A percentile compares a stretch with the other conserved stretches of the same genome.
These are phyloP conservation scores for Deroplatys truncata DNA, from an alignment of 2,888 invertebrate species.

Conservation along the genomic window DNA sequence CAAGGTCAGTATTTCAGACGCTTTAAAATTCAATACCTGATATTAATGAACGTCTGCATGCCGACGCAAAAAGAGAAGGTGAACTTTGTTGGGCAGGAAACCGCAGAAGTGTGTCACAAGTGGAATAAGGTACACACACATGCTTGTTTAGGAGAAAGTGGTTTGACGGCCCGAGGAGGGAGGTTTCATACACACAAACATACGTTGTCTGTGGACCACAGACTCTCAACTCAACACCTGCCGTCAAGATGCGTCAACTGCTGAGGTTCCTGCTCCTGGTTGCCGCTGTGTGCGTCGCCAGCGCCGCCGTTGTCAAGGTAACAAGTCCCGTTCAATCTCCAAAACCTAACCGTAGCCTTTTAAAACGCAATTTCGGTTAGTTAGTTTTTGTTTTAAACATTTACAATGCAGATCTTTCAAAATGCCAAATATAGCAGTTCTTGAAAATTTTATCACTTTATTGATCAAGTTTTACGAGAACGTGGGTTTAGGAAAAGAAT, in stretches of 20 bases:
- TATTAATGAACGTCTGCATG: no score
- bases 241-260: background rate
- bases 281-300: background rate
- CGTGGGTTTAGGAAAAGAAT: no score
- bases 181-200: background rate
- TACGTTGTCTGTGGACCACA: background rate
- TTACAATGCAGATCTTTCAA: no score
- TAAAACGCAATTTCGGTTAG: no score
- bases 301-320: background rate
- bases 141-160: background rate
- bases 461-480: no score
- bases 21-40: no score
- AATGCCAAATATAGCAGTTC: no score
- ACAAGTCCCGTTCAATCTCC: background rate
- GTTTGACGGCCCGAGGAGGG: background rate
- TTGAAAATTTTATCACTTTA: no score
- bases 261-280: background rate
- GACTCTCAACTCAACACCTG: background rate
- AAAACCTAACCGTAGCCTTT: no score
- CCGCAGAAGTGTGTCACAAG: background rate
- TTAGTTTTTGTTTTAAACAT: no score
- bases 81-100: background rate
- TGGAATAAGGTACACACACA: background rate
- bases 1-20: no score
- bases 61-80: background rate